Conservation (phyloP, 2,797 vertebrate species). For the Cynodonichthys magdalenae region DNA sequence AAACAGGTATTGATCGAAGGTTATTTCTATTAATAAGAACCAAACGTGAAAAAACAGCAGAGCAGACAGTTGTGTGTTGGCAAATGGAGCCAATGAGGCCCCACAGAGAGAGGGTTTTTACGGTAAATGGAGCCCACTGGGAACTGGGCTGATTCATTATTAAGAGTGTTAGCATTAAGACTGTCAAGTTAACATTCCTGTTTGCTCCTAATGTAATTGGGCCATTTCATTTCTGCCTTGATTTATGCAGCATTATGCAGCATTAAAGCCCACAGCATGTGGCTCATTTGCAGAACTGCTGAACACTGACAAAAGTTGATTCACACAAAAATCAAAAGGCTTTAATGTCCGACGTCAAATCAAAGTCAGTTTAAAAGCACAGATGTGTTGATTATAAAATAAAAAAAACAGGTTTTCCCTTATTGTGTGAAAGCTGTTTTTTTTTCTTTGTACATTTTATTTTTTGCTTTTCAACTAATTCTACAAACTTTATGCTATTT, state of each 20-base stretch:
- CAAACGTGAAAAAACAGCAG: conserved; percentile 23
- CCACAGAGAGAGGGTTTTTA: conserved; percentile 38
- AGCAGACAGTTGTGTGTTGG: conserved; percentile 29
- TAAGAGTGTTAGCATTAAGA: conserved; percentile 66
- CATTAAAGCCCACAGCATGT: conserved; percentile 32
- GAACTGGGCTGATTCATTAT: conserved; percentile 64
- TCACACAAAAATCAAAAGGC: conserved; percentile 14
- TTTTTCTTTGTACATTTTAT: too few relatives aligned
- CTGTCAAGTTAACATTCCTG: conserved; percentile 62
- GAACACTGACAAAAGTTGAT: conserved; percentile 26
- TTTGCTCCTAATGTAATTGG: conserved; percentile 68
- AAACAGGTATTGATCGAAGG: conserved; percentile 14
- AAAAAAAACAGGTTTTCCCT: neutral
- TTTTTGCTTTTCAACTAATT: too few relatives aligned
- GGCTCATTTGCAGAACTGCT: conserved; percentile 36
- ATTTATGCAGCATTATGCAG: conserved; percentile 62
- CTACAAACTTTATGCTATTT: too few relatives aligned
- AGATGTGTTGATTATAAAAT: neutral
- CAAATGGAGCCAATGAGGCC: conserved; percentile 39
- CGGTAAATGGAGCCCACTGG: conserved; percentile 42
- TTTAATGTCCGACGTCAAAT: conserved; percentile 15
- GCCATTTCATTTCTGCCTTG: conserved; percentile 55
- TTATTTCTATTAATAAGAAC: conserved; percentile 44
- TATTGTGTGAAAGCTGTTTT: neutral
- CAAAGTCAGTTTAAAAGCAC: conserved; percentile 6